These are phyloP conservation scores for Syngnathus typhle DNA, from an alignment of 2,113 vertebrate species.

Conservation along the genomic window DNA sequence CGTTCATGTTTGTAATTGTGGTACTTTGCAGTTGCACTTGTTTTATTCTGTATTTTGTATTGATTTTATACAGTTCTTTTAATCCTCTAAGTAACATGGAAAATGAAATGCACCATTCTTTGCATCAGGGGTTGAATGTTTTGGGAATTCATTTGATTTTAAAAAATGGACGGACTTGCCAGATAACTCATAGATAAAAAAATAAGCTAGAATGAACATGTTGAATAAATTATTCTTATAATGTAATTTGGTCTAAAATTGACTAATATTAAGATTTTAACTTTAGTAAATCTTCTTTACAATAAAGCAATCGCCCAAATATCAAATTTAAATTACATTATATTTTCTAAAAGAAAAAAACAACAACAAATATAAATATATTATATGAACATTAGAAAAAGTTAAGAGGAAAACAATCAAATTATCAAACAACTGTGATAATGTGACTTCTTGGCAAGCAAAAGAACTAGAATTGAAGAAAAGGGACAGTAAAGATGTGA, in stretches of 20 bases:
- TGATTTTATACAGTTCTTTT: neutral
- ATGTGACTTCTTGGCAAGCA: neutral
- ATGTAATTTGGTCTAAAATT: too few relatives aligned
- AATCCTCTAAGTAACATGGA: neutral
- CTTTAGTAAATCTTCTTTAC: neutral
- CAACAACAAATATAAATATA: too few relatives aligned
- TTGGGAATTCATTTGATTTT: too few relatives aligned
- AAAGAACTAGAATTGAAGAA: neutral
- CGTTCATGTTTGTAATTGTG: too few relatives aligned
- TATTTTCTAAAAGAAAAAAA: too few relatives aligned
- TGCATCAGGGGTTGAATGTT: too few relatives aligned
- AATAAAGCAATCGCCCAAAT: neutral
- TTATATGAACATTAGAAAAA: neutral
- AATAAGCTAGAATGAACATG: neutral
- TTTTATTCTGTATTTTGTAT: neutral
- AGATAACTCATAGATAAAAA: too few relatives aligned
- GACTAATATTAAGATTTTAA: too few relatives aligned
- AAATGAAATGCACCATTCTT: too few relatives aligned
- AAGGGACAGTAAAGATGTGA: neutral
- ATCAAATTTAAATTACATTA: too few relatives aligned
- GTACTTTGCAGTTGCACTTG: neutral
- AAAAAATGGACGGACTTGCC: too few relatives aligned
- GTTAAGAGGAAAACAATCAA: neutral
- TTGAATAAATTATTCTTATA: too few relatives aligned
- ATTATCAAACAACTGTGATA: neutral